Base-by-base conservation (phyloP, 2,888 invertebrate genomes). In the Cantharis lateralis region DNA sequence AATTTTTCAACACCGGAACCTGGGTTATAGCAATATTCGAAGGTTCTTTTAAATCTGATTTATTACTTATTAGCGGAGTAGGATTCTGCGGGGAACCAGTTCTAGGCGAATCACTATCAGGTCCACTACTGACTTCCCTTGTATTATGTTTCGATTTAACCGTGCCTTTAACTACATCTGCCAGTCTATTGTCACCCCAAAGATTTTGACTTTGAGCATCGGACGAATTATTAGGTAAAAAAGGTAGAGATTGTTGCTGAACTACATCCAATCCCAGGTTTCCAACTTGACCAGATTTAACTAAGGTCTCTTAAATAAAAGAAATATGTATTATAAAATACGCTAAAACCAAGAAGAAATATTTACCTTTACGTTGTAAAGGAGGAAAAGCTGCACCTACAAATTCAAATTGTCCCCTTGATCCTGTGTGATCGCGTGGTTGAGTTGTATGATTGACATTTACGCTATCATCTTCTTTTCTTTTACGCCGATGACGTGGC, bases 311-410 rank as follows among this genome's bases (percentile, higher is more conserved):
- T 78, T 63, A 18, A 75, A 28, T 87, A 68, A 79, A 81, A 32
- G 4, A 26, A 83, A 83, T 28, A 82, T 86, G 77, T 85, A 85
- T 20, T 28, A 28, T 28, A 10, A 28, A 83, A n/a, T n/a, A 5
- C 4, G 5, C 7, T 7, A 28, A 11, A 48, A 48, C 0, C n/a
- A 48, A 78, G 77, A 86, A 86, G 72, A 82, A 26, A 28, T 64
- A 63, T 18, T 15, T 62, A 15, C 64, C 82, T 80, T 87, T 89
- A 85, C 94, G 94, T 78, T 95, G 95, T 85, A 95, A 90, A 77
- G 95, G 95, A 80, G 95, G 95, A 87, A 95, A 95, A 73, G 95
- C 94, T 72, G 93, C 91, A 76, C 94, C 93, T 87, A 94, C 94
- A 83, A 95, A 90, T 88, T 95, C 95, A 88, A 95, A 95, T 85